These are phyloP conservation scores for Pasiphila rectangulata DNA, from an alignment of 2,888 invertebrate species.

Conservation along the genomic window DNA sequence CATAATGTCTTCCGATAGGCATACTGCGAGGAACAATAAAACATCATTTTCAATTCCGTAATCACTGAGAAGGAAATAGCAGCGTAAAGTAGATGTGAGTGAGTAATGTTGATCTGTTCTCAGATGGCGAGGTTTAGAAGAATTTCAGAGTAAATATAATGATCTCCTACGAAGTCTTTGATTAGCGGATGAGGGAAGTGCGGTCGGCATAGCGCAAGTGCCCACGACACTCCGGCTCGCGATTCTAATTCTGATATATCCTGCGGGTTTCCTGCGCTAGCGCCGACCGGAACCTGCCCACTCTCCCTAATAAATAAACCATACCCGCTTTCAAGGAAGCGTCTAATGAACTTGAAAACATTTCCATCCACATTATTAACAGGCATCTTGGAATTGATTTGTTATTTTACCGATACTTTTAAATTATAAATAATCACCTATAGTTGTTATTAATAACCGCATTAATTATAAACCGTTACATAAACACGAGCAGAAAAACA, in stretches of 20 bases:
- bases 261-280: constrained; percentile 61
- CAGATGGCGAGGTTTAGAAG: not conserved
- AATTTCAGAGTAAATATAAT: constrained; percentile 21
- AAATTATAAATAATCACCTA: too few species aligned
- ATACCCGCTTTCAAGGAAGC: constrained; percentile 35
- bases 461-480: too few species aligned
- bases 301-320: constrained; percentile 61
- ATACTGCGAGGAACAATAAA: constrained; percentile 68
- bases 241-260: constrained; percentile 72
- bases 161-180: constrained; percentile 19
- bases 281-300: constrained; percentile 56
- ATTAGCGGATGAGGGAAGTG: constrained; percentile 60
- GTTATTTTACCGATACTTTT: too few species aligned
- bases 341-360: constrained; percentile 39
- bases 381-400: not conserved
- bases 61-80: constrained; percentile 29
- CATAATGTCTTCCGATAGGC: constrained; percentile 76
- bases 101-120: constrained; percentile 1
- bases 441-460: too few species aligned
- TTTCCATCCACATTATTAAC: constrained; percentile 3
- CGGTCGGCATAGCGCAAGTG: constrained; percentile 58
- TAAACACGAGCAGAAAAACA: constrained; percentile 9
- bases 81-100: constrained; percentile 3
- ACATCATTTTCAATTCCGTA: constrained; percentile 40
- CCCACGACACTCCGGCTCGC: constrained; percentile 57